These are phyloP conservation scores for Lycocorax pyrrhopterus DNA, from an alignment of 2,113 vertebrate species.

Conservation along the genomic window DNA sequence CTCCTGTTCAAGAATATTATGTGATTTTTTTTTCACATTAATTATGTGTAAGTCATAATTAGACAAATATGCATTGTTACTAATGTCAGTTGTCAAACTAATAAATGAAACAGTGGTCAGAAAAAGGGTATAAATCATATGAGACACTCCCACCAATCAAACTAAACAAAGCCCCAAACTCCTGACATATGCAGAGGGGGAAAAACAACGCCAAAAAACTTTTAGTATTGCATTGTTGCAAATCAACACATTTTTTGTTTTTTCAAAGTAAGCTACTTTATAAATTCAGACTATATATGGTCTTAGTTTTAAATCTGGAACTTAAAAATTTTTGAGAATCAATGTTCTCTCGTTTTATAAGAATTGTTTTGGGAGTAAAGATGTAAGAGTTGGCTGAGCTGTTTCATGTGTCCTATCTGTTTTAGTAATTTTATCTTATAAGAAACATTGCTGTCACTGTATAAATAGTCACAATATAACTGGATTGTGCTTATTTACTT, in stretches of 20 bases:
- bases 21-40: neutral
- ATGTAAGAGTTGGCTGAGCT: neutral
- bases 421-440: neutral
- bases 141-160: neutral
- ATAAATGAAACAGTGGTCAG: neutral
- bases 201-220: too few relatives aligned
- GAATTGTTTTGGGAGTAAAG: neutral
- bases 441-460: neutral
- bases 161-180: neutral
- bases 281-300: neutral
- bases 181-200: accelerated
- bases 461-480: neutral
- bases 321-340: neutral
- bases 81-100: neutral
- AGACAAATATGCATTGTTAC: neutral
- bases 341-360: neutral
- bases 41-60: neutral
- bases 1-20: neutral
- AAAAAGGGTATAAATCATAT: neutral
- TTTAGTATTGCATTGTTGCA: neutral
- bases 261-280: neutral
- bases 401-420: neutral
- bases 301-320: neutral
- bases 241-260: neutral
- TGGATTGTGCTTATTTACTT: neutral